phyloP scores from a whole-genome alignment of 30 jellyfish, hydroid and myxozoan genomes.

The Nemopilema nomurai region DNA sequence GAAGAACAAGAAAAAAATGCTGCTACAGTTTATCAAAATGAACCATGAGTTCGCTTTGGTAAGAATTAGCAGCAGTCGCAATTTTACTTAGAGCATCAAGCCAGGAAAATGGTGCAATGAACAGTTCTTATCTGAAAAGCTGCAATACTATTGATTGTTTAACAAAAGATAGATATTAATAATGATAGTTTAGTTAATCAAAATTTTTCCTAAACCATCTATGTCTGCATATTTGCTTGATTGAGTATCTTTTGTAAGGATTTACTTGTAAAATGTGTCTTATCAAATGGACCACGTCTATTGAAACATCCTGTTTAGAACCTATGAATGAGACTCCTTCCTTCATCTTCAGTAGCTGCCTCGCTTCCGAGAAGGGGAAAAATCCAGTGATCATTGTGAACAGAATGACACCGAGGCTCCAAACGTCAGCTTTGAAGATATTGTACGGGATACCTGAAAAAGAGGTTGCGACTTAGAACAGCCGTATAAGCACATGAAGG shows the following conservation, averaged over 20 bases:
- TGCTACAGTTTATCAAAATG: no score
- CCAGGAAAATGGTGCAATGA: no score
- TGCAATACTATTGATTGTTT: no score
- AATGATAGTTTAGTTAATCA: neutral
- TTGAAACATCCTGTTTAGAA: constrained; percentile 37
- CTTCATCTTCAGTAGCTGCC: constrained; percentile 38
- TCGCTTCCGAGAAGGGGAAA: constrained; percentile 55
- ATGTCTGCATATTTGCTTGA: constrained; percentile 26
- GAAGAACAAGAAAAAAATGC: no score
- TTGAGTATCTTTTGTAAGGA: constrained; percentile 32
- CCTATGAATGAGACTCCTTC: constrained; percentile 45
- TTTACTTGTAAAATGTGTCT: constrained; percentile 33
- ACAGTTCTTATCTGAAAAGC: no score
- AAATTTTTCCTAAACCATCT: constrained; percentile 22
- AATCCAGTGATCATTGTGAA: constrained; percentile 52
- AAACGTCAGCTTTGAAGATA: constrained; percentile 62
- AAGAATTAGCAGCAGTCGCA: no score
- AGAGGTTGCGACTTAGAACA: neutral
- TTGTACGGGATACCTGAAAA: constrained; percentile 70
- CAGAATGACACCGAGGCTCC: constrained; percentile 82
- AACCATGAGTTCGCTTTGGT: no score
- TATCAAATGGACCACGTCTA: constrained; percentile 18
- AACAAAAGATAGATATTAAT: neutral
- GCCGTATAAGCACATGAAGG: no score
- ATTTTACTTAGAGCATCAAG: no score